phyloP scores from a whole-genome alignment of 2,797 vertebrate species.

The Moxostoma hubbsi region DNA sequence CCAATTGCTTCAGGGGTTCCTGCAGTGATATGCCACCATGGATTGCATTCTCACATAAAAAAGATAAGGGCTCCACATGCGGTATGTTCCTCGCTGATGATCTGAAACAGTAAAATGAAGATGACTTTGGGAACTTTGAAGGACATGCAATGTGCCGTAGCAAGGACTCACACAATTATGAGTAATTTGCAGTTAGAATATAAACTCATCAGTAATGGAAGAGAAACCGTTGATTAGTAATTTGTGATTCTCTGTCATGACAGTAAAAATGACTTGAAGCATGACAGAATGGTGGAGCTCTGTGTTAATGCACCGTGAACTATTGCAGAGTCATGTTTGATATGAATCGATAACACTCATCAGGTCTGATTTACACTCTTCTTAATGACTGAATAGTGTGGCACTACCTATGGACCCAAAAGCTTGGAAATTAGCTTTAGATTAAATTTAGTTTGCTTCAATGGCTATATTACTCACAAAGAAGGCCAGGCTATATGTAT shows the following conservation, averaged over 20 bases:
- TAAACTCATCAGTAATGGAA: conserved; percentile 10
- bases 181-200: background rate
- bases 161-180: conserved; percentile 12
- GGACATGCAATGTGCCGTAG: background rate
- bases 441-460: conserved; percentile 6
- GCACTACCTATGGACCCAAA: background rate
- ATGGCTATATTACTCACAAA: background rate
- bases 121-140: too few relatives aligned
- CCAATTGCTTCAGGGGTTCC: too few relatives aligned
- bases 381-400: conserved; percentile 18
- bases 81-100: too few relatives aligned
- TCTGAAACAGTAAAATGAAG: too few relatives aligned
- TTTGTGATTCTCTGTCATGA: conserved; percentile 28
- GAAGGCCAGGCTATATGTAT: background rate
- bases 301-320: conserved; percentile 29
- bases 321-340: conserved; percentile 36
- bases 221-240: background rate
- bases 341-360: conserved; percentile 36
- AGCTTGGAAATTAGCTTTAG: conserved; percentile 15
- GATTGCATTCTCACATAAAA: too few relatives aligned
- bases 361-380: conserved; percentile 36
- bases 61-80: too few relatives aligned
- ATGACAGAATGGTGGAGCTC: background rate
- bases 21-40: too few relatives aligned
- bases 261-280: background rate